A percentile compares a stretch with the other conserved stretches of the same genome.
Evolutionary conservation across 2,113 vertebrate genomes (phyloP).

Genomic region (Guaruba guarouba): DNA sequence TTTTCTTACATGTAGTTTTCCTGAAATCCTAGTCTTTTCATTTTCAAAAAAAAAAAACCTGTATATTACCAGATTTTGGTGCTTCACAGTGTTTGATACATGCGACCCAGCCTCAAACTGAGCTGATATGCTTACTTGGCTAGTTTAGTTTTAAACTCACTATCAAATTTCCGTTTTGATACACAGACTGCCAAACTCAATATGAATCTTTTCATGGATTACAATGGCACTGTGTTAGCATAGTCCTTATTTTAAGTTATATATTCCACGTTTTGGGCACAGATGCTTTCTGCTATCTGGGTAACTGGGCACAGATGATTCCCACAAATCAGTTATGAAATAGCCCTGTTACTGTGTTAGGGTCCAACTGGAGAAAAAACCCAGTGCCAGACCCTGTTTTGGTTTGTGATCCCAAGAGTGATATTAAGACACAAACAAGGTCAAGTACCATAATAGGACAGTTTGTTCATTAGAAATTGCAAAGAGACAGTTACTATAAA

Average conservation of each 20-base stretch:
- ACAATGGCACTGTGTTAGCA: neutral
- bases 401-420: neutral
- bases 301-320: neutral
- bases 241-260: neutral
- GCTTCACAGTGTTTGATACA: neutral
- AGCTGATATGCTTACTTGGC: neutral
- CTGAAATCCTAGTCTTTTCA: neutral
- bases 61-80: neutral
- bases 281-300: neutral
- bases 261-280: neutral
- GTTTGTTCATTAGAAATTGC: neutral
- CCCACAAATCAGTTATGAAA: neutral
- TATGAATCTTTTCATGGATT: neutral
- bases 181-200: neutral
- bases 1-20: neutral
- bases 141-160: neutral
- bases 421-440: neutral
- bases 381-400: neutral
- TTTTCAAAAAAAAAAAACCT: neutral
- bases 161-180: neutral
- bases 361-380: neutral
- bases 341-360: neutral
- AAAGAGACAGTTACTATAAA: neutral
- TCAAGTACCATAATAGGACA: neutral
- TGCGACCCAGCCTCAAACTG: neutral